Conservation (phyloP, 2,888 invertebrate species). For the Invenusta paracnida region DNA sequence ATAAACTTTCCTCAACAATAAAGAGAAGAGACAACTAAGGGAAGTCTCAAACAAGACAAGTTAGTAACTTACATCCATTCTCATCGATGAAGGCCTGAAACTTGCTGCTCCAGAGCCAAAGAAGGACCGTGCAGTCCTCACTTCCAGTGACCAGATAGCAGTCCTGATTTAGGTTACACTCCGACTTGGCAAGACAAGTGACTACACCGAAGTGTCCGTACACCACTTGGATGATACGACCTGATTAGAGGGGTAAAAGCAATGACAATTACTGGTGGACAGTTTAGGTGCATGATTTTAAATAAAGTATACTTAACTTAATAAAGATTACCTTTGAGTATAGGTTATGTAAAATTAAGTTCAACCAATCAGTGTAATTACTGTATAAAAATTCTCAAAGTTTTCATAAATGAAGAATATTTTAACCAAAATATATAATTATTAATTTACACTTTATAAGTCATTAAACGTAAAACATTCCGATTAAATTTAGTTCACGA, state of each 20-base stretch:
- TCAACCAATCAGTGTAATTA: neutral
- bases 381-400: too few relatives aligned
- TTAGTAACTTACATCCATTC: conserved; percentile 64
- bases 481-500: too few relatives aligned
- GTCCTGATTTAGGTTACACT: conserved; percentile 92
- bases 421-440: too few relatives aligned
- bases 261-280: neutral
- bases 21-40: too few relatives aligned
- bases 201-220: conserved; percentile 99
- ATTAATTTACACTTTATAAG: too few relatives aligned
- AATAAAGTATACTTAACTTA: too few relatives aligned
- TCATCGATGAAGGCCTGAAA: conserved; percentile 89
- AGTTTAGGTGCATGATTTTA: neutral
- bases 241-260: conserved; percentile 4
- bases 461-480: too few relatives aligned
- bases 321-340: neutral
- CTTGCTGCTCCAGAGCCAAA: conserved; percentile 92
- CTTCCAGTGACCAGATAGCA: conserved; percentile 97
- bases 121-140: conserved; percentile 90
- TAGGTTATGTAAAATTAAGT: neutral
- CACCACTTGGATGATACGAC: conserved; percentile 75
- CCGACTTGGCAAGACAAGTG: conserved; percentile 90
- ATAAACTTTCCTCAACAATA: too few relatives aligned
- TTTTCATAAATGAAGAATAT: too few relatives aligned
- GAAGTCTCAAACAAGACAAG: too few relatives aligned